These are phyloP conservation scores for Hydrozoanthus tunicans DNA, from an alignment of 64 coral and sea anemone genomes.

Conservation along the genomic window DNA sequence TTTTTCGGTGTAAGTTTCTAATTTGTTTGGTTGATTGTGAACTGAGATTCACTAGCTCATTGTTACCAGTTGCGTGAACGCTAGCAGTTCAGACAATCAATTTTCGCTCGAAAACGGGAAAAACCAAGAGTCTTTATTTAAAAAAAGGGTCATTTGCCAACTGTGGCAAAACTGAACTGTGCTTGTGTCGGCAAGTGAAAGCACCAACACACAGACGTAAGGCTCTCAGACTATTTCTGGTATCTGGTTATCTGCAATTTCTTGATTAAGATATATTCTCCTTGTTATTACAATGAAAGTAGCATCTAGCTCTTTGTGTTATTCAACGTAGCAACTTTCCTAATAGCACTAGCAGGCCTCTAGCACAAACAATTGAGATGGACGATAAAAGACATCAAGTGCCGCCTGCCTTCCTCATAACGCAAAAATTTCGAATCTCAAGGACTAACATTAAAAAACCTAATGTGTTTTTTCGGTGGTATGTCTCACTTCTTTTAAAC, in stretches of 20 bases:
- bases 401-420: not conserved
- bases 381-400: not conserved
- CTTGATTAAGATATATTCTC: not conserved
- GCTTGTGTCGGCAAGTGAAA: too few relatives aligned
- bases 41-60: too few relatives aligned
- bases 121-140: too few relatives aligned
- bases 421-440: slow-evolving; percentile 10
- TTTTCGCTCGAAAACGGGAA: too few relatives aligned
- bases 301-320: not conserved
- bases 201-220: not conserved
- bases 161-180: not conserved
- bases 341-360: not conserved
- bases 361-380: not conserved
- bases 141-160: too few relatives aligned
- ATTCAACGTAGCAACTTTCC: not conserved
- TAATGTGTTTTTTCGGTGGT: not conserved
- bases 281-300: not conserved
- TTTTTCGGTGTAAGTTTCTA: too few relatives aligned
- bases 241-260: not conserved
- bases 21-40: too few relatives aligned
- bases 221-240: not conserved
- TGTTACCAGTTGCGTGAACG: too few relatives aligned
- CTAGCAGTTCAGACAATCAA: too few relatives aligned
- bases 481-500: not conserved
- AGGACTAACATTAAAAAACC: slow-evolving; percentile 10